phyloP scores from a whole-genome alignment of 1,140 invertebrate genomes.

The Anadara kagoshimensis region DNA sequence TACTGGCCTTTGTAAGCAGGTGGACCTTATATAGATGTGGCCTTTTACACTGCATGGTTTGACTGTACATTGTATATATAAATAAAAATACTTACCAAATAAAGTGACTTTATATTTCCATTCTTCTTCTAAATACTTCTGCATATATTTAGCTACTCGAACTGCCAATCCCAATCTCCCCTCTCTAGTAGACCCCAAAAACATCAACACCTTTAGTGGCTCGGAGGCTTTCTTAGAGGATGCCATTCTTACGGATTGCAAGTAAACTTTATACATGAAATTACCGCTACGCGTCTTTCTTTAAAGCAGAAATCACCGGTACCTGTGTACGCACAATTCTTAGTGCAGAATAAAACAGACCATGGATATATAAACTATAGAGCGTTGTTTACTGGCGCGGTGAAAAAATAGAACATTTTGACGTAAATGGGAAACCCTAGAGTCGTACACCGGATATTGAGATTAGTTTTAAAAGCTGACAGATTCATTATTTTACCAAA shows the following conservation, averaged over 20 bases:
- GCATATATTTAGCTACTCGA: constrained; percentile 62
- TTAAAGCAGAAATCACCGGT: background rate
- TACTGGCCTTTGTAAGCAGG: no score
- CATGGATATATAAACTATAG: no score
- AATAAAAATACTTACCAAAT: constrained; percentile 46
- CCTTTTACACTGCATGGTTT: no score
- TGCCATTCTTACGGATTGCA: constrained; percentile 25
- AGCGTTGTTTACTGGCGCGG: background rate
- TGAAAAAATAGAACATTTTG: no score
- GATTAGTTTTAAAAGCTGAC: no score
- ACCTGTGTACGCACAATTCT: no score
- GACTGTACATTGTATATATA: no score
- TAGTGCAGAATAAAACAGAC: no score
- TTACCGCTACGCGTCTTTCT: background rate
- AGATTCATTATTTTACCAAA: no score
- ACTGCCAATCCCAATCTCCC: constrained; percentile 57
- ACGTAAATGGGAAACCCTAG: no score
- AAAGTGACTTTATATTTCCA: constrained; percentile 43
- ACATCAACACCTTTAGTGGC: constrained; percentile 50
- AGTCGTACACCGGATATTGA: no score
- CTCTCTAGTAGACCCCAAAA: constrained; percentile 57
- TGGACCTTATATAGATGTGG: no score
- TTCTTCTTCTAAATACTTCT: constrained; percentile 50
- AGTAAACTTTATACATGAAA: constrained; percentile 7
- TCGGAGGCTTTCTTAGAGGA: constrained; percentile 2